Conservation (phyloP, 2,113 vertebrate species). For the Bufo bufo region DNA sequence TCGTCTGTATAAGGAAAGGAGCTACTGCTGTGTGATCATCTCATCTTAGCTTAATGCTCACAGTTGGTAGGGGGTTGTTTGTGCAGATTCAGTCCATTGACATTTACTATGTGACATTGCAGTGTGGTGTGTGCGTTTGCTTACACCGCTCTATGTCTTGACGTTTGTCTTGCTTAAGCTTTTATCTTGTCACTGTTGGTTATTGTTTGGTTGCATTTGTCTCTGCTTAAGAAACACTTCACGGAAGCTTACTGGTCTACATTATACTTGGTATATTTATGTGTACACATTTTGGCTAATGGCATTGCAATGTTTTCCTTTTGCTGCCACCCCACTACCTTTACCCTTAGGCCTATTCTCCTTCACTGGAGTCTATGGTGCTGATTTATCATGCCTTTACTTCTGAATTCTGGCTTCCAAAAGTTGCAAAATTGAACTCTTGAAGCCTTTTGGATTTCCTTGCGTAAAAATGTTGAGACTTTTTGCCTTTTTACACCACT, state of each 20-base stretch:
- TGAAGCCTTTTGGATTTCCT: no score
- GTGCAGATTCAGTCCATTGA: constrained; percentile 42
- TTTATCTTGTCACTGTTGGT: constrained; percentile 35
- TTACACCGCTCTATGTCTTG: constrained; percentile 7
- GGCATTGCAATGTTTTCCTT: background rate
- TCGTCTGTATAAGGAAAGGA: constrained; percentile 23
- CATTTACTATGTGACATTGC: constrained; percentile 48
- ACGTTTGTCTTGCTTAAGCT: background rate
- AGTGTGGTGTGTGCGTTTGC: constrained; percentile 31
- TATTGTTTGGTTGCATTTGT: constrained; percentile 23
- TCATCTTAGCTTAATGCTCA: constrained; percentile 55
- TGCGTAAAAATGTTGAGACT: no score
- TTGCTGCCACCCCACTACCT: no score
- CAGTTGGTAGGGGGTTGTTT: constrained; percentile 54
- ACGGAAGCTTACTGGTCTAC: background rate
- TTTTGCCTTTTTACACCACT: no score
- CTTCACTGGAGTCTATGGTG: no score
- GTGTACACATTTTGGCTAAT: background rate
- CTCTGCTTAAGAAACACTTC: background rate
- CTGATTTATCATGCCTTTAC: no score
- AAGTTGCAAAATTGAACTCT: no score
- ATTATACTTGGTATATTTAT: background rate
- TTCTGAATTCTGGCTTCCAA: no score
- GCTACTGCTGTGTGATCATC: constrained; percentile 47
- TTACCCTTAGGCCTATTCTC: no score